Evolutionary conservation across 2,888 invertebrate species (phyloP).

Genomic region (Leptinotarsa peninsularis): DNA sequence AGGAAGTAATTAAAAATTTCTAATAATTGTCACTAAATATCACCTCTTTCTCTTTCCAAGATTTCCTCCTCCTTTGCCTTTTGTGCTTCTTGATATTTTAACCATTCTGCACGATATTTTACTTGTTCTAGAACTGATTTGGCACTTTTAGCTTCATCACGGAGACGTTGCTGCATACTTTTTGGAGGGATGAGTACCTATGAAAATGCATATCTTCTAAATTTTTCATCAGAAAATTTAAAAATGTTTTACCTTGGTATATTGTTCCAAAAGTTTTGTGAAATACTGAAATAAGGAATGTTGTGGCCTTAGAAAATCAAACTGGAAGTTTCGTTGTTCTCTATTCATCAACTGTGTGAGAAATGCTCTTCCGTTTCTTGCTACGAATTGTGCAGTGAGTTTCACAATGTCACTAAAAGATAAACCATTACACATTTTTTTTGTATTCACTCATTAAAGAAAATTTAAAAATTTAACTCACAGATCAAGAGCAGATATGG

Average conservation of each 20-base stretch:
- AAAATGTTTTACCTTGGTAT: conserved; percentile 81
- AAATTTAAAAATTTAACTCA: conserved; percentile 66
- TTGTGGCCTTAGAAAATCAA: conserved; percentile 98
- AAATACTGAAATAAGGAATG: conserved; percentile 99
- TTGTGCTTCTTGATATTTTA: conserved; percentile 93
- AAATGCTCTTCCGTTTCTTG: conserved; percentile 97
- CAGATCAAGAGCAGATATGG: conserved; percentile 97
- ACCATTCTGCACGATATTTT: conserved; percentile 96
- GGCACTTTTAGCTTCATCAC: conserved; percentile 80
- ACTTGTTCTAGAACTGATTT: conserved; percentile 86
- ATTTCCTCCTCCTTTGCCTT: conserved; percentile 94
- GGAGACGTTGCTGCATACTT: conserved; percentile 83
- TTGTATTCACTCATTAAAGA: neutral
- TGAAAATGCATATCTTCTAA: conserved; percentile 22
- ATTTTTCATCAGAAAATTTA: neutral
- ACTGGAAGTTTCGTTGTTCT: conserved; percentile 97
- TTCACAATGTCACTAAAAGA: conserved; percentile 90
- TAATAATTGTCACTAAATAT: neutral
- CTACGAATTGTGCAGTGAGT: conserved; percentile 98
- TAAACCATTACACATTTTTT: conserved; percentile 8
- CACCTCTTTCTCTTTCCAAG: conserved; percentile 90
- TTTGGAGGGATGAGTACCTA: conserved; percentile 93
- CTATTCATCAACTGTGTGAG: conserved; percentile 98
- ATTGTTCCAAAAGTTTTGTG: conserved; percentile 96
- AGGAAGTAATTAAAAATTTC: conserved; percentile 13